phyloP scores from a whole-genome alignment of 1,140 invertebrate species.

The Berghia stephanieae region DNA sequence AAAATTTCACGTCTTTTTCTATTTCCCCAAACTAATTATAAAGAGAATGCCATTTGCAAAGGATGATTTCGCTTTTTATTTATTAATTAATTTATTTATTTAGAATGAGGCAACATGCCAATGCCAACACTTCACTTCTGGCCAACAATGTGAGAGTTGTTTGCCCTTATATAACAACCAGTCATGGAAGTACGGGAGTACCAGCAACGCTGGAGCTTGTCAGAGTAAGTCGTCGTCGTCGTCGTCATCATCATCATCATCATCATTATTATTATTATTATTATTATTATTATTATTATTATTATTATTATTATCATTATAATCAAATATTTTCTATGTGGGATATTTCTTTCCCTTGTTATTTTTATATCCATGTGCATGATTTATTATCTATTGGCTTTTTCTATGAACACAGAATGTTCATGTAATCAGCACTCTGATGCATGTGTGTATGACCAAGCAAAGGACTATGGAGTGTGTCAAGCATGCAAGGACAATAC shows the following conservation, averaged over 20 bases:
- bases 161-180: constrained; percentile 19
- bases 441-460: constrained; percentile 21
- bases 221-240: neutral
- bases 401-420: too few species aligned
- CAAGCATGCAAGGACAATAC: constrained; percentile 74
- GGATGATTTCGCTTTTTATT: too few species aligned
- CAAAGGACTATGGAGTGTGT: constrained; percentile 29
- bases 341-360: too few species aligned
- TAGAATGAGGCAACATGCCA: constrained; percentile 17
- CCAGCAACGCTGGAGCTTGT: neutral
- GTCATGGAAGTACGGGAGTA: neutral
- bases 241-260: neutral
- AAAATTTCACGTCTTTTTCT: too few species aligned
- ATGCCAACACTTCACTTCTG: constrained; percentile 18
- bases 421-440: constrained; percentile 27
- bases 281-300: too few species aligned
- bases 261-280: neutral
- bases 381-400: too few species aligned
- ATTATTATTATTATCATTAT: too few species aligned
- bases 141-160: constrained; percentile 24
- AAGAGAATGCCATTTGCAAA: too few species aligned
- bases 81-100: too few species aligned
- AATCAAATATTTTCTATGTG: too few species aligned
- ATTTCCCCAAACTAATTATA: too few species aligned
- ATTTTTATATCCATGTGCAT: too few species aligned